phyloP scores from a whole-genome alignment of 2,888 invertebrate genomes.

The Platypus cylindrus region DNA sequence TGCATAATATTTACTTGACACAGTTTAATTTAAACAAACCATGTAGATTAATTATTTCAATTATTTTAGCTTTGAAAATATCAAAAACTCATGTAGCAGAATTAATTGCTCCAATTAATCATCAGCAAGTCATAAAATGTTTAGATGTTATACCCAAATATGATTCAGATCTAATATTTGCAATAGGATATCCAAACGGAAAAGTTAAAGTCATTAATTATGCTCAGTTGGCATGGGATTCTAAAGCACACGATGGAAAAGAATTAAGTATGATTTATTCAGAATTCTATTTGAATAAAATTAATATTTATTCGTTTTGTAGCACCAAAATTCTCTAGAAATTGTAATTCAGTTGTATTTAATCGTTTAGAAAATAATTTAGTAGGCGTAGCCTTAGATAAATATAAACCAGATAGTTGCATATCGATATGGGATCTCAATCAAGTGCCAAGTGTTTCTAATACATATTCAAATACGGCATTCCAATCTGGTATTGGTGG shows the following conservation, averaged over 20 bases:
- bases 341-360: constrained; percentile 82
- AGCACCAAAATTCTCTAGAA: constrained; percentile 75
- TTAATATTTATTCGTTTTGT: constrained; percentile 17
- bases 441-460: constrained; percentile 28
- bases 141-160: constrained; percentile 73
- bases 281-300: not conserved
- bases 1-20: too few species aligned
- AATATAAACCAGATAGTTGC: constrained; percentile 78
- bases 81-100: constrained; percentile 58
- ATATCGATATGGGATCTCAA: constrained; percentile 82
- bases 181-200: constrained; percentile 83
- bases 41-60: constrained; percentile 1
- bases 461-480: constrained; percentile 24
- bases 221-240: constrained; percentile 47
- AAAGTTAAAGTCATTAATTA: constrained; percentile 70
- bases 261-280: constrained; percentile 50
- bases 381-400: constrained; percentile 78
- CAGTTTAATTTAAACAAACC: not conserved
- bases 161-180: constrained; percentile 66
- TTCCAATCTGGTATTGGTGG: constrained; percentile 33
- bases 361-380: constrained; percentile 70
- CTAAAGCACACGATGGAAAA: constrained; percentile 54
- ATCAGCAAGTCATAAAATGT: constrained; percentile 70
- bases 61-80: constrained; percentile 48
- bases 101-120: constrained; percentile 58